A percentile compares a stretch with the other conserved stretches of the same genome.
Conservation (phyloP, 2,113 vertebrate species). For the Sinocyclocheilus maitianheensis region DNA sequence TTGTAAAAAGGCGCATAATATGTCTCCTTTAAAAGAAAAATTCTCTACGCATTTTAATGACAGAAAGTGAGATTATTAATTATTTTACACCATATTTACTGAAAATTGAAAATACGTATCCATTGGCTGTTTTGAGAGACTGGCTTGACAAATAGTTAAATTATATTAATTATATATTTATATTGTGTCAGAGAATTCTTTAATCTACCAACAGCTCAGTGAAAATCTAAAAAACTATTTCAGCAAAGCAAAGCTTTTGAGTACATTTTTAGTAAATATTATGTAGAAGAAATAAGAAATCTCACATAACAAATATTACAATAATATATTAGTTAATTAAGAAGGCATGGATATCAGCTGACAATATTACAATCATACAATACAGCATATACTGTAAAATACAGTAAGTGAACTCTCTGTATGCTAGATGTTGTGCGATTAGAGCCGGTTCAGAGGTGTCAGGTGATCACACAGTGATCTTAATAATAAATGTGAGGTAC, state of each 20-base stretch:
- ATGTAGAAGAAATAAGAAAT: too few species aligned
- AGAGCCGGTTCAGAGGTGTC: background rate
- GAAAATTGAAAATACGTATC: background rate
- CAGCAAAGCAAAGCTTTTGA: too few species aligned
- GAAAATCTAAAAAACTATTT: too few species aligned
- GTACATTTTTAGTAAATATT: too few species aligned
- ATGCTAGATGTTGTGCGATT: background rate
- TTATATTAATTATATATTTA: too few species aligned
- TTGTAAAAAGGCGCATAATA: too few species aligned
- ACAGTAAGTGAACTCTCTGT: background rate
- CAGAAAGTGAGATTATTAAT: background rate
- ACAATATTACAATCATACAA: background rate
- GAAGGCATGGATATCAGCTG: background rate
- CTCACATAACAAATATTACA: background rate
- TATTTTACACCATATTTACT: background rate
- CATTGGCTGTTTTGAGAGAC: too few species aligned
- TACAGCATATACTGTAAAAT: background rate
- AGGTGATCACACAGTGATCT: slow-evolving; percentile 13
- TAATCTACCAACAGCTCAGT: too few species aligned
- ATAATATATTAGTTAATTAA: background rate
- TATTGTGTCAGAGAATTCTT: too few species aligned
- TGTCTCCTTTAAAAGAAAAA: too few species aligned
- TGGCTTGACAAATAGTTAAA: too few species aligned
- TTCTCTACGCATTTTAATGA: background rate
- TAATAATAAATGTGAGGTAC: slow-evolving; percentile 7